Evolutionary conservation across 2,113 vertebrate genomes (phyloP).

Genomic region (Rostratula benghalensis): DNA sequence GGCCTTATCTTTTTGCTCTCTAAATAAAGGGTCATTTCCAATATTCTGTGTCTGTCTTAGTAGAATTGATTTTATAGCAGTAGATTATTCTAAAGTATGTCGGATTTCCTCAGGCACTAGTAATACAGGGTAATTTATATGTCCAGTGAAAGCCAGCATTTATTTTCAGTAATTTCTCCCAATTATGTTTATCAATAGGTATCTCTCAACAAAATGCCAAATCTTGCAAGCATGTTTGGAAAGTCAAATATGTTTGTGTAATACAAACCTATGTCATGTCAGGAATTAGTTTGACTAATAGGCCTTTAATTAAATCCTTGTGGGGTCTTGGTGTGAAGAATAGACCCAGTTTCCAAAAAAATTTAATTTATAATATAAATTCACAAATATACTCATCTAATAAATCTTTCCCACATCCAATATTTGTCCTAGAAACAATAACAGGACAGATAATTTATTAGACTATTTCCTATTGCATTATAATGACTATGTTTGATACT

Average conservation of each 20-base stretch:
- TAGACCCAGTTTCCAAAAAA: constrained; percentile 65
- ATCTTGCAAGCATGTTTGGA: constrained; percentile 73
- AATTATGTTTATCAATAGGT: constrained; percentile 76
- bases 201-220: constrained; percentile 72
- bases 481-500: background rate
- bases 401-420: constrained; percentile 68
- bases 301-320: constrained; percentile 82
- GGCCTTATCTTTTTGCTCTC: background rate
- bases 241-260: constrained; percentile 80
- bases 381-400: constrained; percentile 52
- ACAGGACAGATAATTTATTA: constrained; percentile 63
- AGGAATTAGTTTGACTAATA: constrained; percentile 82
- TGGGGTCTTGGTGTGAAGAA: constrained; percentile 77
- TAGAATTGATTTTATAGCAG: background rate
- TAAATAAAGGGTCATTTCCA: background rate
- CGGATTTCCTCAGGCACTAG: background rate
- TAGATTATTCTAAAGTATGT: background rate
- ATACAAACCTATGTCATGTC: constrained; percentile 79
- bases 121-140: background rate
- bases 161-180: constrained; percentile 69
- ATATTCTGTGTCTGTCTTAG: background rate
- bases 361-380: constrained; percentile 80
- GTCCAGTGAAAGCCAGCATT: constrained; percentile 9
- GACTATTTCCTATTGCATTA: constrained; percentile 53
- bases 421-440: constrained; percentile 56